Evolutionary conservation across 1,140 invertebrate genomes (phyloP).

Genomic region (Zaprionus ornatus): DNA sequence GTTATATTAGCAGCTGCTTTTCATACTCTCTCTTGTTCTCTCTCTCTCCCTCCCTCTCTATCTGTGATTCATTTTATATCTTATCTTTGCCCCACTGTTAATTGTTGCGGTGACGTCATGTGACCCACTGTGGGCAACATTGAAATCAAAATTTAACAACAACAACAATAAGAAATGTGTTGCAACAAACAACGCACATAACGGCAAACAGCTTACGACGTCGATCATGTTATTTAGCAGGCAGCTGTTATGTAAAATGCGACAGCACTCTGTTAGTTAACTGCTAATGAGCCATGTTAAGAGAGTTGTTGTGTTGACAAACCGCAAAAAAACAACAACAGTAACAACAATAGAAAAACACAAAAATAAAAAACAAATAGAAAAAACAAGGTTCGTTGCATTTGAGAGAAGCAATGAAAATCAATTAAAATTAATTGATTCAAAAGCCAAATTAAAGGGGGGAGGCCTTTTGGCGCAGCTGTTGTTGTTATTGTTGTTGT

Average conservation of each 20-base stretch:
- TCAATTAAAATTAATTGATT: constrained; percentile 82
- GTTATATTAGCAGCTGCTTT: too few species aligned
- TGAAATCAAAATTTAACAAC: not conserved
- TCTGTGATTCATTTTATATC: not conserved
- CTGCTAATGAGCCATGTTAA: constrained; percentile 42
- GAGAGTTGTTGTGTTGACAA: constrained; percentile 22
- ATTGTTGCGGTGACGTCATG: constrained; percentile 1
- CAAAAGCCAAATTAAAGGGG: constrained; percentile 72
- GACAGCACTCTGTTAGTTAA: constrained; percentile 30
- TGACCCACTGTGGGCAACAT: not conserved
- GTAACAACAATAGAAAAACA: constrained; percentile 14
- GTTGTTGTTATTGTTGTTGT: constrained; percentile 28
- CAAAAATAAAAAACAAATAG: constrained; percentile 11
- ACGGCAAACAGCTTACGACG: constrained; percentile 25
- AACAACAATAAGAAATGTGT: not conserved
- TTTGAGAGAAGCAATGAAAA: constrained; percentile 77
- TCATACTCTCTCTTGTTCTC: too few species aligned
- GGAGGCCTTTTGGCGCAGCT: constrained; percentile 27
- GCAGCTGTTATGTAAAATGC: constrained; percentile 25
- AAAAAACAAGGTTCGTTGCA: constrained; percentile 44
- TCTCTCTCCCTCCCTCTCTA: not conserved
- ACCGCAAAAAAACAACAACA: constrained; percentile 4
- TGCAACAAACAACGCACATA: constrained; percentile 14
- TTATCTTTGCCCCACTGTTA: not conserved
- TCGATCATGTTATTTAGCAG: constrained; percentile 35